Base-by-base conservation (phyloP, 2,113 vertebrate genomes). In the Coreoperca whiteheadi region DNA sequence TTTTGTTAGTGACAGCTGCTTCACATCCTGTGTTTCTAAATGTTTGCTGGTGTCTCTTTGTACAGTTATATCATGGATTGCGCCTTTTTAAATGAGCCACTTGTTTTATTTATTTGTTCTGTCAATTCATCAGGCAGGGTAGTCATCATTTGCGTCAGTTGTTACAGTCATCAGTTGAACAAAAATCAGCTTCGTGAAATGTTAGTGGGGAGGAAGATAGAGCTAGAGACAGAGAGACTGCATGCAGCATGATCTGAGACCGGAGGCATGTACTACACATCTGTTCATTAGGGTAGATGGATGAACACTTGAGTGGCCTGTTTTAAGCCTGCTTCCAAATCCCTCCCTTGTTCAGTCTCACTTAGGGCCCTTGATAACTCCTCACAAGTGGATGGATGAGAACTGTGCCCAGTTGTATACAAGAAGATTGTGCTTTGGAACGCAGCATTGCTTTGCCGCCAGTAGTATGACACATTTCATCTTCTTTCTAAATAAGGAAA, bases 251-350 rank as follows among this genome's bases (percentile, higher is more conserved):
- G 74, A 53, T 64, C 32, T 65, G 70, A 78, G 73, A 51, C 81
- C 28, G 2, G 41, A 82, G 80, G 79, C 75, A 60, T 70, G n/a
- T 51, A 32, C 43, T 28, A 37, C 83, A 90, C 87, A 86, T 91
- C 87, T 89, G 85, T 69, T 87, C 79, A 77, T 81, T 64, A 70
- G 59, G 11, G 23, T 37, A 20, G 59, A 64, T 34, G 25, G 64
- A 54, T 74, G 73, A 85, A 75, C 46, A 71, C 79, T 87, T 46
- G 70, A 90, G 63, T 51, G 76, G 67, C 68, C 81, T 74, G 23
- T 65, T 79, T 63, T 48, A 57, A 59, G 65, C 65, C 65, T 57
- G 43, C 61, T 72, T 78, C 57, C 39, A 60, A 56, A 76, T 79
- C 67, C 51, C 57, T 46, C 41, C 3, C 20, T 72, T 67, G 23